These are phyloP conservation scores for Alouatta caraya DNA, from an alignment of 2,797 vertebrate genomes.

Conservation along the genomic window DNA sequence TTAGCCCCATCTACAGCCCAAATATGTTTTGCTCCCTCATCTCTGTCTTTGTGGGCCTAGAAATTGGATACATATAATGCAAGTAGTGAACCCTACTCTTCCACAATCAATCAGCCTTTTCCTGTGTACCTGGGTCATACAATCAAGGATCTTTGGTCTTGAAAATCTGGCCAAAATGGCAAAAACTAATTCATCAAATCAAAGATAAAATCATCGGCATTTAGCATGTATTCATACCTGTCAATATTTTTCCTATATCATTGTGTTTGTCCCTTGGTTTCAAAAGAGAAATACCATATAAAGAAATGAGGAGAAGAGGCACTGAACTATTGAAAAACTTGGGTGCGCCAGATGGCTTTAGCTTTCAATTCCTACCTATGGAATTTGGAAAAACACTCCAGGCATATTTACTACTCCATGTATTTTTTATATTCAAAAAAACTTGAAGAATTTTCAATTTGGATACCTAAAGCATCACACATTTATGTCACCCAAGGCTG, in stretches of 20 bases:
- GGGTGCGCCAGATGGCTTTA: background rate
- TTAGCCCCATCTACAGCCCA: background rate
- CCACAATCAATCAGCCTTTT: background rate
- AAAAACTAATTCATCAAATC: background rate
- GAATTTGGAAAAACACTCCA: background rate
- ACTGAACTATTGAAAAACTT: background rate
- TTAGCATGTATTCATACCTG: background rate
- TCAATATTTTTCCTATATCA: background rate
- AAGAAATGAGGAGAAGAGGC: background rate
- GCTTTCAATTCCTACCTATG: background rate
- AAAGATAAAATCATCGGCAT: background rate
- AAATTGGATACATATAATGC: background rate
- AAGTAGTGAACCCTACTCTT: background rate
- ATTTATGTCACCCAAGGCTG: background rate
- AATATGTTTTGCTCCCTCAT: background rate
- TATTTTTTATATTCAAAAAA: background rate
- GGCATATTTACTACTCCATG: background rate
- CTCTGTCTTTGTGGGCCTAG: background rate
- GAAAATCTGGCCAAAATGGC: background rate
- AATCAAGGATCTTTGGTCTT: background rate
- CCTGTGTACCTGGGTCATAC: background rate
- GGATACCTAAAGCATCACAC: background rate
- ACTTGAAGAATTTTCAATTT: slow-evolving; percentile 7
- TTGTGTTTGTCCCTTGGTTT: background rate
- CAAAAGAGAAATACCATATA: background rate